These are phyloP conservation scores for Dromas ardeola DNA, from an alignment of 2,113 vertebrate genomes.

Conservation along the genomic window DNA sequence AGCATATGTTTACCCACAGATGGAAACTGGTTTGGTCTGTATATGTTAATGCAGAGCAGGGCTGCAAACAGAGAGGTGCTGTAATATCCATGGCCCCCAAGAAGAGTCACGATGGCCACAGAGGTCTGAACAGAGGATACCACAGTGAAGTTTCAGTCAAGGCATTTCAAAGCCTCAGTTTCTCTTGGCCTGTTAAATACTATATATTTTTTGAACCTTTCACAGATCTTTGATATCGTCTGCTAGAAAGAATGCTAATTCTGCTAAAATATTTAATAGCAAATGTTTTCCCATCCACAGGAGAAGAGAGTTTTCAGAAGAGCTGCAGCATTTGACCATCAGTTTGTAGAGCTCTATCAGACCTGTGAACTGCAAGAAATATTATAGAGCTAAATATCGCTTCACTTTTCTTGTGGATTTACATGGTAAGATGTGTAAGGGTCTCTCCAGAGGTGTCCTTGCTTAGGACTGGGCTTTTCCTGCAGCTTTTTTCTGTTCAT, in stretches of 20 bases:
- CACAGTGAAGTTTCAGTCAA: neutral
- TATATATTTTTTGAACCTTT: neutral
- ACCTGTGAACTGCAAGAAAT: neutral
- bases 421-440: neutral
- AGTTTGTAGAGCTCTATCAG: neutral
- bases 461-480: neutral
- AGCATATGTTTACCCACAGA: neutral
- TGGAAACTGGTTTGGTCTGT: neutral
- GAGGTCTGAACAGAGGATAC: neutral
- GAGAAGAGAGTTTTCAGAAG: neutral
- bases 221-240: neutral
- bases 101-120: neutral
- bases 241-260: neutral
- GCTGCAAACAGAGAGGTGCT: neutral
- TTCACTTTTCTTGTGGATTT: neutral
- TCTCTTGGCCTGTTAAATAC: neutral
- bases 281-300: neutral
- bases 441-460: neutral
- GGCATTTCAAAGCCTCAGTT: neutral
- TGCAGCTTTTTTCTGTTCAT: neutral
- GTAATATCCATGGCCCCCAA: neutral
- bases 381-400: neutral
- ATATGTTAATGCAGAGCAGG: neutral
- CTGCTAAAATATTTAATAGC: neutral
- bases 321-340: neutral